These are phyloP conservation scores for Mergus octosetaceus DNA, from an alignment of 2,797 vertebrate species.

Conservation along the genomic window DNA sequence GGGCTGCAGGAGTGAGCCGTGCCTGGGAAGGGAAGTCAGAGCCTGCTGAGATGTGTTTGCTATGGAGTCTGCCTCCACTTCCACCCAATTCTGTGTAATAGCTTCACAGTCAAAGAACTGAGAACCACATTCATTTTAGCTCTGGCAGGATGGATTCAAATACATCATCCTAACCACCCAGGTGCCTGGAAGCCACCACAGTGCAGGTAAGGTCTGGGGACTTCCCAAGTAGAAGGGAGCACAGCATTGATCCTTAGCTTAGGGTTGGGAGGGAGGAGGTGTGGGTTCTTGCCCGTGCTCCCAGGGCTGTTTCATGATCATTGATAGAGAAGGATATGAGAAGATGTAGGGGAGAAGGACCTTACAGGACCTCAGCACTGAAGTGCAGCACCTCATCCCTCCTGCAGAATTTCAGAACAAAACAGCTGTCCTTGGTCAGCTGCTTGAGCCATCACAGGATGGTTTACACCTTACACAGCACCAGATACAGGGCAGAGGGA, in stretches of 20 bases:
- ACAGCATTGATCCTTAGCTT: too few relatives aligned
- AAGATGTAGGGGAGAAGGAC: background rate
- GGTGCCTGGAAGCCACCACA: background rate
- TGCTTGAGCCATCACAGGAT: background rate
- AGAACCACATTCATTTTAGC: background rate
- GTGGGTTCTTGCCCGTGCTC: background rate
- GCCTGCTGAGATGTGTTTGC: background rate
- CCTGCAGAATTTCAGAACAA: background rate
- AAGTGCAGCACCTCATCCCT: background rate
- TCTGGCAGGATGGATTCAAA: background rate
- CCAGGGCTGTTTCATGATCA: background rate
- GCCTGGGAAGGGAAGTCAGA: background rate
- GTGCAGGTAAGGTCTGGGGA: background rate
- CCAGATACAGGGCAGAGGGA: background rate
- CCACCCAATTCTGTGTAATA: background rate
- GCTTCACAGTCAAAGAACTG: background rate
- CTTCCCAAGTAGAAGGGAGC: background rate
- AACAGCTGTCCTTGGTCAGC: background rate
- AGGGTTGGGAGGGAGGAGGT: background rate
- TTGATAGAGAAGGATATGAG: background rate
- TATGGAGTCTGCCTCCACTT: background rate
- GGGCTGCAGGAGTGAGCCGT: background rate
- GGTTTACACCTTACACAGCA: background rate
- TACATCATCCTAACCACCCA: background rate
- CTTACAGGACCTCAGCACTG: background rate